phyloP scores from a whole-genome alignment of 1,140 invertebrate species.

The Rhopalosiphum maidis region DNA sequence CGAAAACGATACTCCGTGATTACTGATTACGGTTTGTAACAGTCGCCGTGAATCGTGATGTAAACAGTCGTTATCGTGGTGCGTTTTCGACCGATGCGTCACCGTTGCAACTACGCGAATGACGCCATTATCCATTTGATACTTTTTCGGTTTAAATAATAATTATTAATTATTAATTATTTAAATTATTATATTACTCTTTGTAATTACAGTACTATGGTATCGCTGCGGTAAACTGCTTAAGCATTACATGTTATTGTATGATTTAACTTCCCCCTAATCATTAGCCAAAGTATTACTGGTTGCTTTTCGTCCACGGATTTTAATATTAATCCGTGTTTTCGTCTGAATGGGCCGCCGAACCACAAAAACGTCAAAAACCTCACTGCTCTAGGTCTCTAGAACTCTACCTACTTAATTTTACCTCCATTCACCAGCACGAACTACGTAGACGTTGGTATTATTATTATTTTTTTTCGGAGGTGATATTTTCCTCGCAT shows the following conservation, averaged over 20 bases:
- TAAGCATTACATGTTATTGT: too few species aligned
- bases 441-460: too few species aligned
- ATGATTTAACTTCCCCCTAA: too few species aligned
- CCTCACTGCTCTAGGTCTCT: too few species aligned
- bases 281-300: too few species aligned
- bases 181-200: neutral
- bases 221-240: too few species aligned
- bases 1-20: neutral
- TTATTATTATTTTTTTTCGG: neutral
- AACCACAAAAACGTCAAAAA: neutral
- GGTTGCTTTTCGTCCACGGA: too few species aligned
- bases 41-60: neutral
- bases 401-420: too few species aligned
- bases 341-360: too few species aligned
- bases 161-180: neutral
- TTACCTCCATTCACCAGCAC: neutral
- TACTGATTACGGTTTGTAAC: constrained; percentile 16
- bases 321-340: too few species aligned
- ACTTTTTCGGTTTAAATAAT: neutral
- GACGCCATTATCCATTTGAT: neutral
- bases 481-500: neutral
- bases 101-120: neutral
- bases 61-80: constrained; percentile 22
- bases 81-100: neutral
- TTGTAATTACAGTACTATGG: neutral